phyloP scores from a whole-genome alignment of 2,888 invertebrate species.

The Dryobota labecula region DNA sequence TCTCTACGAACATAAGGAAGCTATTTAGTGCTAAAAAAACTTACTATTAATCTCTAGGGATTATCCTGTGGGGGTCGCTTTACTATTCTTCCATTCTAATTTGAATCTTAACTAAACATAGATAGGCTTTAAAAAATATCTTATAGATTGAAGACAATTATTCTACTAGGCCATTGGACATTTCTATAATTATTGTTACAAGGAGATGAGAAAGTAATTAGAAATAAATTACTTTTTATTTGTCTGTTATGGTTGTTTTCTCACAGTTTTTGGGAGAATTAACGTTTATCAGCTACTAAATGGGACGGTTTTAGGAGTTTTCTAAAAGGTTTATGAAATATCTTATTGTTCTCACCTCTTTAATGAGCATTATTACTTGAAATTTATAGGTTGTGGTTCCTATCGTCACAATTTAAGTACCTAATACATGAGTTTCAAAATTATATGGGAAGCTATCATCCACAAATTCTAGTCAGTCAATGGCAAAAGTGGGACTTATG shows the following conservation, averaged over 20 bases:
- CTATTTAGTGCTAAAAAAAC: conserved; percentile 67
- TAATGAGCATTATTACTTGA: neutral
- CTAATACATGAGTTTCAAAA: neutral
- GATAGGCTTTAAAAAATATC: conserved; percentile 27
- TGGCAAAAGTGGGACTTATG: too few relatives aligned
- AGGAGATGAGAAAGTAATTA: conserved; percentile 43
- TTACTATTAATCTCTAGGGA: conserved; percentile 73
- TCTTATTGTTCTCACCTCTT: neutral
- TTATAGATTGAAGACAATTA: conserved; percentile 9
- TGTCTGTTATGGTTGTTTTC: conserved; percentile 38
- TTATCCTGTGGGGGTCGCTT: conserved; percentile 72
- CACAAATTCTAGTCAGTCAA: neutral
- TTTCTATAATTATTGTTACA: conserved; percentile 40
- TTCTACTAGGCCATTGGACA: conserved; percentile 58
- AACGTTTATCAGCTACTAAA: conserved; percentile 32
- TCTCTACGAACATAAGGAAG: conserved; percentile 64
- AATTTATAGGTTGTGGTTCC: neutral
- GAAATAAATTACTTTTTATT: conserved; percentile 40
- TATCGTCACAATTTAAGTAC: neutral
- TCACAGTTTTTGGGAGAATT: conserved; percentile 36
- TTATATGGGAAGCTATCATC: neutral
- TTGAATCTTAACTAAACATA: neutral
- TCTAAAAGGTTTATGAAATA: neutral
- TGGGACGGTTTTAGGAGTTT: conserved; percentile 7
- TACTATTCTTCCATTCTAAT: conserved; percentile 21